Conservation (phyloP, 2,888 invertebrate genomes). For the Ophraella communa region DNA sequence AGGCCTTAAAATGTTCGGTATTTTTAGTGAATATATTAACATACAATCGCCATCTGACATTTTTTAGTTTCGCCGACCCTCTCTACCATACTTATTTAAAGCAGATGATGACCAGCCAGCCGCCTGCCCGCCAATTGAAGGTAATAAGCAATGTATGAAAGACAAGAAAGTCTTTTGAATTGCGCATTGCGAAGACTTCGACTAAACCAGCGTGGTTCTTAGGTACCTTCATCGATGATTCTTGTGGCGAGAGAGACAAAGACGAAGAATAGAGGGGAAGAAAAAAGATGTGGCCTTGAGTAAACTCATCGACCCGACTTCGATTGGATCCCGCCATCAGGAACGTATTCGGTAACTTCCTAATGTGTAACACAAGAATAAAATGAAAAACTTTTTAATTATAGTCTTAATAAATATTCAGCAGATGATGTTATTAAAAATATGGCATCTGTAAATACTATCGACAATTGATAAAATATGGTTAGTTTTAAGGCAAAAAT, state of each 20-base stretch:
- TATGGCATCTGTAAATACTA: too few relatives aligned
- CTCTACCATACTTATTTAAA: slow-evolving; percentile 17
- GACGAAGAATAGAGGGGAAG: slow-evolving; percentile 12
- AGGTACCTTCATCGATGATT: slow-evolving; percentile 11
- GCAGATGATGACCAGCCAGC: slow-evolving; percentile 27
- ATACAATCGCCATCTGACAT: slow-evolving; percentile 10
- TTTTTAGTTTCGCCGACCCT: not conserved
- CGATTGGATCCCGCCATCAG: slow-evolving; percentile 26
- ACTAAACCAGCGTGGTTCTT: slow-evolving; percentile 3
- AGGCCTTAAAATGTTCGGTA: not conserved
- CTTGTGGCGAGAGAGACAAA: slow-evolving; percentile 17
- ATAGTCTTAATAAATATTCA: not conserved
- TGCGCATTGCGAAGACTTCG: slow-evolving; percentile 21
- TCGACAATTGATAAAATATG: too few relatives aligned
- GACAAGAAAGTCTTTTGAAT: slow-evolving; percentile 27
- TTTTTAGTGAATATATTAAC: not conserved
- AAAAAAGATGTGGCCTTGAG: slow-evolving; percentile 33
- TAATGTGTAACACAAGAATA: not conserved
- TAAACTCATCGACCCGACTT: slow-evolving; percentile 37
- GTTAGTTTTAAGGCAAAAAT: too few relatives aligned
- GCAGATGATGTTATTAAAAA: not conserved
- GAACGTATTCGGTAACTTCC: slow-evolving; percentile 21
- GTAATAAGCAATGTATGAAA: slow-evolving; percentile 33
- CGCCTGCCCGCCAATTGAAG: slow-evolving; percentile 30
- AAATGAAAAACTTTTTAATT: not conserved